phyloP scores from a whole-genome alignment of 1,140 invertebrate genomes.

The Chionoecetes opilio region DNA sequence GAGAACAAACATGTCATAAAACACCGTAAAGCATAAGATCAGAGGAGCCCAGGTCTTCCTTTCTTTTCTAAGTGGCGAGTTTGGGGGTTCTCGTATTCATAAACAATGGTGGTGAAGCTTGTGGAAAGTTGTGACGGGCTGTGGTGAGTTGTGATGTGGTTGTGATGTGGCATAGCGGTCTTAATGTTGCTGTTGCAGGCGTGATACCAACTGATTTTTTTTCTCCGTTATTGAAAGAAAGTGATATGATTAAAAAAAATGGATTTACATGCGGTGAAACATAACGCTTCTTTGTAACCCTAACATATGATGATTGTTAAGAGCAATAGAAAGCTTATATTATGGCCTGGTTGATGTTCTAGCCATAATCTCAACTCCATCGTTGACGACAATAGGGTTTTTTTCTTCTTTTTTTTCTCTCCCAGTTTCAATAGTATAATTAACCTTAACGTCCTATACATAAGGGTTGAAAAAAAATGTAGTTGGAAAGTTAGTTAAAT shows the following conservation, averaged over 20 bases:
- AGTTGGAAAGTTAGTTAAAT: background rate
- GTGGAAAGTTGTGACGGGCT: background rate
- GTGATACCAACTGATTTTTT: no score
- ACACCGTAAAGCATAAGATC: constrained; percentile 25
- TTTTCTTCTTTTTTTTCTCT: background rate
- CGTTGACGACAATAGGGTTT: background rate
- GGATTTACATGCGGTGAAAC: no score
- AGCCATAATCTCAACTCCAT: no score
- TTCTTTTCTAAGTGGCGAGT: background rate
- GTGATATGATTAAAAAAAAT: no score
- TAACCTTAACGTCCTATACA: background rate
- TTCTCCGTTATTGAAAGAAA: no score
- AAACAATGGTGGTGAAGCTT: background rate
- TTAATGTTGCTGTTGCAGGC: background rate
- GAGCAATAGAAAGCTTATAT: no score
- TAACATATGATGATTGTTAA: no score
- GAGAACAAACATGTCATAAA: constrained; percentile 64
- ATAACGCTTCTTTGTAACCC: no score
- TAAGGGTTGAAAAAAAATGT: background rate
- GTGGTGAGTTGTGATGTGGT: background rate
- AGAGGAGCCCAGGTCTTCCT: background rate
- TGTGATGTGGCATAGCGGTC: background rate
- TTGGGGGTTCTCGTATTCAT: no score
- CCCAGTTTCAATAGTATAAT: background rate
- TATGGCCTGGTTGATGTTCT: no score